Conservation (phyloP, 1,140 invertebrate species). For the Protaetia brevitarsis region DNA sequence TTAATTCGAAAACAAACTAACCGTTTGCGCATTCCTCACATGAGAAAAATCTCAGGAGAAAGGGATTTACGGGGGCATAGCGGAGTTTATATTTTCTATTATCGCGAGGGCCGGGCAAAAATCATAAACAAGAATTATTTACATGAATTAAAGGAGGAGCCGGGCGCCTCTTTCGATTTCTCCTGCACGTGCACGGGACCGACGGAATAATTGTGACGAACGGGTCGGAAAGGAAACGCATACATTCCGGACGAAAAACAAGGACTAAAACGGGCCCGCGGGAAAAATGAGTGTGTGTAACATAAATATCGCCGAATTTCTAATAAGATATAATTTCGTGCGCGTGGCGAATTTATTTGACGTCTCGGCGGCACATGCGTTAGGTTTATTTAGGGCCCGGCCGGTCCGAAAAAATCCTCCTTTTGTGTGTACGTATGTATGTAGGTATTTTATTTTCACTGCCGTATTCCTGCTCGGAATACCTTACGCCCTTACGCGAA, state of each 20-base stretch:
- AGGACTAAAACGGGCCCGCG: not conserved
- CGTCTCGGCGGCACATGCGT: conserved; percentile 11
- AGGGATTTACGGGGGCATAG: not conserved
- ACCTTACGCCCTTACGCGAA: not conserved
- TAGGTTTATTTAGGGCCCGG: conserved; percentile 8
- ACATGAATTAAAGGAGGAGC: conserved; percentile 13
- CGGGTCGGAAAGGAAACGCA: conserved; percentile 1
- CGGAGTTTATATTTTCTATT: conserved; percentile 13
- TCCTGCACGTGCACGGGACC: not conserved
- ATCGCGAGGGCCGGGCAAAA: conserved; percentile 1
- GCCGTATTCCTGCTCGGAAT: not conserved
- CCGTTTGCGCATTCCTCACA: too few relatives aligned
- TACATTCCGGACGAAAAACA: conserved; percentile 14
- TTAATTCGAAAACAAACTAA: too few relatives aligned
- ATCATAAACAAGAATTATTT: conserved; percentile 19
- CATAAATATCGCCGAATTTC: conserved; percentile 17
- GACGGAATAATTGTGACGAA: conserved; percentile 16
- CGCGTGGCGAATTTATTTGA: conserved; percentile 11
- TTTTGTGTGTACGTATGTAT: too few relatives aligned
- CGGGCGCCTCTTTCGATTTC: not conserved
- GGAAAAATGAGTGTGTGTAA: conserved; percentile 11
- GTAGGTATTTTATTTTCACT: not conserved
- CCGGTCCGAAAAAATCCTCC: not conserved
- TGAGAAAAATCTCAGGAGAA: not conserved
- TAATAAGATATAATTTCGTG: conserved; percentile 18